Evolutionary conservation across 2,113 vertebrate species (phyloP).

Genomic region (Andinoacara biseriatus): DNA sequence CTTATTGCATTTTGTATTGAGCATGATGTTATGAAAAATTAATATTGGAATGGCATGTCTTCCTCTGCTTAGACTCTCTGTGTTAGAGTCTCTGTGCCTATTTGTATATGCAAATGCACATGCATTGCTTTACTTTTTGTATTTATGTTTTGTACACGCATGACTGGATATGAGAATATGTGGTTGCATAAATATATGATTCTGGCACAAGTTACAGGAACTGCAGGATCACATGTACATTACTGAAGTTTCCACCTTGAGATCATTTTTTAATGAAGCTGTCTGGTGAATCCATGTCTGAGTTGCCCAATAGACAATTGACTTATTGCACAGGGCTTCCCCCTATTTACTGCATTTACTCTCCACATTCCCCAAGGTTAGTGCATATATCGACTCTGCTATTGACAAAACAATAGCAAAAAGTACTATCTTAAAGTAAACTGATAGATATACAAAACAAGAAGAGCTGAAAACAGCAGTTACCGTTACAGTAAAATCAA

Average conservation of each 20-base stretch:
- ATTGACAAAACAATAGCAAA: slow-evolving; percentile 81
- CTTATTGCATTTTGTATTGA: slow-evolving; percentile 85
- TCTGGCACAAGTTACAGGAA: not conserved
- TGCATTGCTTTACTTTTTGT: slow-evolving; percentile 4
- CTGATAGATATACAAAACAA: slow-evolving; percentile 60
- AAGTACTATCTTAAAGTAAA: slow-evolving; percentile 65
- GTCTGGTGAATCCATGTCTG: slow-evolving; percentile 10
- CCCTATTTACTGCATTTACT: slow-evolving; percentile 69
- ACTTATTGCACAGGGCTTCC: slow-evolving; percentile 55
- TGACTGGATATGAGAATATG: slow-evolving; percentile 21
- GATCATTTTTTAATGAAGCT: slow-evolving; percentile 55
- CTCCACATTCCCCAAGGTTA: slow-evolving; percentile 59
- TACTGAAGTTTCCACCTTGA: slow-evolving; percentile 41
- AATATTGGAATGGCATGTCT: slow-evolving; percentile 71
- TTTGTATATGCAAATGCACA: slow-evolving; percentile 25
- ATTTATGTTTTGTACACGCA: slow-evolving; percentile 28
- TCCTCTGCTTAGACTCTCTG: slow-evolving; percentile 59
- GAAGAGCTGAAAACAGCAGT: slow-evolving; percentile 39
- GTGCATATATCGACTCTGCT: slow-evolving; percentile 72
- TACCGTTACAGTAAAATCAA: slow-evolving; percentile 51
- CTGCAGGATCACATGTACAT: slow-evolving; percentile 40
- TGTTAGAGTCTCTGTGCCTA: slow-evolving; percentile 27
- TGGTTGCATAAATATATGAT: slow-evolving; percentile 5
- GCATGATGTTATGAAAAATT: slow-evolving; percentile 85
- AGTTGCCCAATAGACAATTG: slow-evolving; percentile 40